Base-by-base conservation (phyloP, 2,888 invertebrate genomes). In the Aproaerema taeniolella region DNA sequence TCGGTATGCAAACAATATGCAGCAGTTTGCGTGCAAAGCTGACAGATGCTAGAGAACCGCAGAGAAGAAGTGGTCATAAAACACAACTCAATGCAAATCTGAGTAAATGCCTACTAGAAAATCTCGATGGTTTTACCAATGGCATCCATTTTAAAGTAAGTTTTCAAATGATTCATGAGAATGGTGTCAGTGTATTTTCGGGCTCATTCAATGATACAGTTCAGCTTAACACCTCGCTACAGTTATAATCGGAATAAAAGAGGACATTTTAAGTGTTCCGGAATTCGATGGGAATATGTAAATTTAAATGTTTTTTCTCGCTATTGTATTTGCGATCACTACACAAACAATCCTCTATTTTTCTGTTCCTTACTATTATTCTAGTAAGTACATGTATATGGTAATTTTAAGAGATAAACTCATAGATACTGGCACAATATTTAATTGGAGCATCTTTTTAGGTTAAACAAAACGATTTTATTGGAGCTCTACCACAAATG, bases 261-360 rank as follows among this genome's bases (percentile, higher is more conserved):
- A 55, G 55, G 61, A 59, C 58, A 44, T 53, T 45, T 42, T 50
- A 45, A 42, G 34, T 56, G 59, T 35, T 58, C 58, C 55, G 66
- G 68, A 73, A 72, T 73, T 63, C 56, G 53, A 49, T 67, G 66
- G 50, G 69, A 69, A 66, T 58, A 59, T 55, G 58, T 50, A 54
- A 62, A 65, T 41, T 61, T 33, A 47, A 47, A 59, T 50, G 55
- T 55, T 62, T 60, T 58, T 67, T 66, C n/a, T 58, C 62, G 52
- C 58, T 53, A 70, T 75, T 76, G 73, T 73, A 42, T 44, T 48
- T 46, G 41, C 29, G 33, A 34, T 31, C 36, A n/a, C 41, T 28
- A 35, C 24, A 15, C 26, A 13, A 28, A 35, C 35, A 35, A 35
- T 35, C 16, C 35, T 16, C 35, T 11, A 35, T 14, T n/a, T n/a